phyloP scores from a whole-genome alignment of 1,140 invertebrate genomes.

The Hyles vespertilio region DNA sequence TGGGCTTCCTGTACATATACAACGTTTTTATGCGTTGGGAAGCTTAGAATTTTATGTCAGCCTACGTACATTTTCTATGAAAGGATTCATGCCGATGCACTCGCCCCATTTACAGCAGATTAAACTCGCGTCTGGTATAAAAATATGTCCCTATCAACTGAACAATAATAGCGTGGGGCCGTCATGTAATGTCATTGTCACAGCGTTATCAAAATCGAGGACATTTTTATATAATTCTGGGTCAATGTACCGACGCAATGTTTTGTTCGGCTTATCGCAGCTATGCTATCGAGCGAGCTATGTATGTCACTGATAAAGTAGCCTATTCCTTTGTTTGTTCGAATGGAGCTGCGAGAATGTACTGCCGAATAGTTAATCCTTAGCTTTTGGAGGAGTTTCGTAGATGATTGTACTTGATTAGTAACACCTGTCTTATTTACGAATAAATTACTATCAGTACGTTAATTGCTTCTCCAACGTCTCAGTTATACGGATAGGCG shows the following conservation, averaged over 20 bases:
- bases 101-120: too few relatives aligned
- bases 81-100: too few relatives aligned
- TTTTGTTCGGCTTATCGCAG: conserved; percentile 67
- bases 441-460: background rate
- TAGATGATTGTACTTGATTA: background rate
- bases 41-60: too few relatives aligned
- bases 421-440: background rate
- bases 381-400: background rate
- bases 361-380: background rate
- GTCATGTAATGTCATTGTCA: conserved; percentile 69
- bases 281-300: conserved; percentile 52
- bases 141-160: conserved; percentile 7
- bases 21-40: too few relatives aligned
- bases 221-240: conserved; percentile 73
- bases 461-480: conserved; percentile 4
- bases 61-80: too few relatives aligned
- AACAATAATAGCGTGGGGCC: conserved; percentile 18
- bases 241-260: conserved; percentile 70
- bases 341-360: conserved; percentile 16
- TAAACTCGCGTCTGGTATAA: conserved; percentile 1
- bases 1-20: too few relatives aligned
- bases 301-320: conserved; percentile 67
- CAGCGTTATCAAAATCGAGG: conserved; percentile 62
- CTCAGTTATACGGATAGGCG: conserved; percentile 4
- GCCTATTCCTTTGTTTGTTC: conserved; percentile 30